Evolutionary conservation across 2,797 vertebrate genomes (phyloP), one percentile per base, ranked within the genome.

Genomic region (Dendrocincla tyrannina): DNA sequence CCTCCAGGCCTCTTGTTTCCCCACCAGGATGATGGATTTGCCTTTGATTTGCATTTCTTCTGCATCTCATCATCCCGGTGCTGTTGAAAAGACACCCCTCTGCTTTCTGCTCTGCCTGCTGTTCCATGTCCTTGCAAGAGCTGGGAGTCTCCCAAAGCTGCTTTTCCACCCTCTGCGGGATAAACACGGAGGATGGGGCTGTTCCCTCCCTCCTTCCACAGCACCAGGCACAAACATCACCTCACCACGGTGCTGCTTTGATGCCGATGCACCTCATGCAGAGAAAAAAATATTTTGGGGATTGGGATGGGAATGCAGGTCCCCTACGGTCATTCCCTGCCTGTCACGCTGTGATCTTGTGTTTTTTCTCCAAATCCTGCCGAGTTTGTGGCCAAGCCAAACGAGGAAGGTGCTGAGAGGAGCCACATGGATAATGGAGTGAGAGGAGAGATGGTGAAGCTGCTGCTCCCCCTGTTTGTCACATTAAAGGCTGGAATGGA

Each of bases 321-420:
- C 42, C 47, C 70, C 42, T 25, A 6, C 10, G 9, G 47, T 5
- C 24, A 6, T 2, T 39, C 2, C 2, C n/a, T 22, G n/a, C 53
- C 47, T 67, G n/a, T 22, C 8, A 7, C 0, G 8, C n/a, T 23
- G 4, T 0, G 3, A 7, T 63, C 28, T 49, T 30, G 23, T 25
- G 30, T 22, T 47, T 67, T 46, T 33, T 47, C 19, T 37, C 66
- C 49, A 53, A 74, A 78, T 47, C 6, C 44, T 10, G 52, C 64
- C 11, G 35, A 3, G 10, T 13, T 77, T 17, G 62, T 33, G 62
- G 5, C 58, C 3, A 7, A 35, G 79, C 56, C 49, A 24, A 27
- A 10, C 1, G 32, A 18, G 28, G 52, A 32, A 42, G 56, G 39
- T 39, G 68, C 56, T 50, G 92, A 88, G 84, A 5, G 32, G 39